Percentiles rank a stretch among this genome's conserved stretches.
phyloP scores from a whole-genome alignment of 2,113 vertebrate species.

The Nannospalax galili region DNA sequence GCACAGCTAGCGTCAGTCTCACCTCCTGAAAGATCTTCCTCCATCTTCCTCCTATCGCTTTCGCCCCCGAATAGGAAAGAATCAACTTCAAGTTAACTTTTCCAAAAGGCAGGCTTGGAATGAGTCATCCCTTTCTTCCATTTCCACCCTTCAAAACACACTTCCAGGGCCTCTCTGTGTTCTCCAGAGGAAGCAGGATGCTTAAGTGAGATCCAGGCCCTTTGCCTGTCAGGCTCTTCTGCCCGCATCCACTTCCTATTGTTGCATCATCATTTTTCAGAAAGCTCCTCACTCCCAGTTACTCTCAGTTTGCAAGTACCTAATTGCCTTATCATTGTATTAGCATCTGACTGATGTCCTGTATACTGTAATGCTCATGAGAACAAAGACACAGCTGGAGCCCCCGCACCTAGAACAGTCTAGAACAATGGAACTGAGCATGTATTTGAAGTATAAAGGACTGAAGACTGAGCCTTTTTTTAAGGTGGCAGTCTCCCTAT shows the following conservation, averaged over 20 bases:
- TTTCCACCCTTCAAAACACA: neutral
- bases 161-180: neutral
- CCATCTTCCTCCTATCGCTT: neutral
- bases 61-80: neutral
- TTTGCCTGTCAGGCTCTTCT: neutral
- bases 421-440: neutral
- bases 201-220: neutral
- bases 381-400: neutral
- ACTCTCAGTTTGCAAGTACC: neutral
- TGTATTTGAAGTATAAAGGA: neutral
- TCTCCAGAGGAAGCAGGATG: constrained; percentile 50
- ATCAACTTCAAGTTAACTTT: neutral
- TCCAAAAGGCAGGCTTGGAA: neutral
- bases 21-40: neutral
- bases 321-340: neutral
- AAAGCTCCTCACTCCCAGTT: neutral
- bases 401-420: neutral
- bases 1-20: neutral
- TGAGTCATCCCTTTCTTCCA: neutral
- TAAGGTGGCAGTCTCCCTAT: neutral
- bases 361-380: neutral
- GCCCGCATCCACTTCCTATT: neutral
- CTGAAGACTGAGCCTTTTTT: neutral
- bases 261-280: neutral
- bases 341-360: neutral